These are phyloP conservation scores for Lagopus leucura DNA, from an alignment of 2,113 vertebrate genomes.

Conservation along the genomic window DNA sequence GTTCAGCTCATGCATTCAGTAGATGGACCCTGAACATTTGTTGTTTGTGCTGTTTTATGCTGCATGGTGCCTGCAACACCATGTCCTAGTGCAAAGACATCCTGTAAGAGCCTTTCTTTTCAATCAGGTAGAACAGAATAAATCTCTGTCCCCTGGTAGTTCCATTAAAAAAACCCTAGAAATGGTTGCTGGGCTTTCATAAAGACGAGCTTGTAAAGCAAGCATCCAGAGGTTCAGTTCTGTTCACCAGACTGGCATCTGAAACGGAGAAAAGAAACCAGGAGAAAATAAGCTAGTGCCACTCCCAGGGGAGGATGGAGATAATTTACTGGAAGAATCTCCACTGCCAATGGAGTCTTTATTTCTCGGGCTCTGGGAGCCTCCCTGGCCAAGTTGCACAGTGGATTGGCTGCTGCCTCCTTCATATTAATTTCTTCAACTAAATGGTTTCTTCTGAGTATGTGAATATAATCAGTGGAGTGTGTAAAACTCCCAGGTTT, in stretches of 20 bases:
- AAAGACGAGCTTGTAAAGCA: background rate
- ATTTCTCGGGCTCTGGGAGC: constrained; percentile 31
- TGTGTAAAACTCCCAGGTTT: constrained; percentile 64
- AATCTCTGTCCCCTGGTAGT: background rate
- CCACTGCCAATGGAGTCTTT: background rate
- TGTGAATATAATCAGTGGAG: constrained; percentile 73
- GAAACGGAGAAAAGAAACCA: background rate
- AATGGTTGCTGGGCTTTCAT: background rate
- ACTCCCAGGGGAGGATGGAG: background rate
- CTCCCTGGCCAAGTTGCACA: background rate
- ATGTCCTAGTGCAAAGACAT: background rate
- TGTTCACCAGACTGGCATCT: background rate
- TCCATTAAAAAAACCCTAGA: constrained; percentile 5
- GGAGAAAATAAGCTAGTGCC: background rate
- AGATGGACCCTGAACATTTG: background rate
- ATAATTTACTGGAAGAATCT: background rate
- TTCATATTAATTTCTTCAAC: constrained; percentile 41
- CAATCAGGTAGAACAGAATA: background rate
- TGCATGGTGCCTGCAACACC: background rate
- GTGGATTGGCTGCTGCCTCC: background rate
- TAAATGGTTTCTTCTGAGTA: constrained; percentile 66
- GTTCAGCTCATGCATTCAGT: constrained; percentile 1
- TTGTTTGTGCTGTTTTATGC: background rate
- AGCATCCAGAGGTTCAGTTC: background rate
- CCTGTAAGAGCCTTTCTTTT: background rate